phyloP scores from a whole-genome alignment of 2,797 vertebrate genomes.

The Bryconaethiops microstoma region DNA sequence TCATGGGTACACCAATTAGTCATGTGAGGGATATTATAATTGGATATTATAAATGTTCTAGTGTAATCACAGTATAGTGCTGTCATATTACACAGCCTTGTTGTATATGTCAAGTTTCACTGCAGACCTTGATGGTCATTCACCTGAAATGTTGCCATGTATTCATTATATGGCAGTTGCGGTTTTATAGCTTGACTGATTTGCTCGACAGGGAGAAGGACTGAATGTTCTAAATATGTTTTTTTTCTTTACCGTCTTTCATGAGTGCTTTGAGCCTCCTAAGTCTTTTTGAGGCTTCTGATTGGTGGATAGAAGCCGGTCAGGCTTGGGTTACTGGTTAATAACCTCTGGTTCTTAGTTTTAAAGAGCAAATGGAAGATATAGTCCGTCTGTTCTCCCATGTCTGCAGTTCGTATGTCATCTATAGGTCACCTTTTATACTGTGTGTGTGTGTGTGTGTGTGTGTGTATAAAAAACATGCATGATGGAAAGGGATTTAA shows the following conservation, averaged over 20 bases:
- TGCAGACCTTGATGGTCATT: background rate
- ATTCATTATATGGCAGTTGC: background rate
- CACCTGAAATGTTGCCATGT: background rate
- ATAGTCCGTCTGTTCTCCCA: constrained; percentile 2
- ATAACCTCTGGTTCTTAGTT: constrained; percentile 15
- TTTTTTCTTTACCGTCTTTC: constrained; percentile 5
- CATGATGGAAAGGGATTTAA: constrained; percentile 30
- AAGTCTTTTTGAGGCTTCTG: constrained; percentile 24
- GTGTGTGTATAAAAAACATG: constrained; percentile 13
- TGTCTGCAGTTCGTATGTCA: background rate
- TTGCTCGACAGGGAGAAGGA: constrained; percentile 1
- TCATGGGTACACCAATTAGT: background rate
- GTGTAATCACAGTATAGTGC: background rate
- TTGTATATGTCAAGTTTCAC: background rate
- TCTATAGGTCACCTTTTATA: constrained; percentile 25
- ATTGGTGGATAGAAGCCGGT: constrained; percentile 21
- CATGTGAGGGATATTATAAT: background rate
- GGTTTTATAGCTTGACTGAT: constrained; percentile 6
- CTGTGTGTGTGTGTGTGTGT: background rate
- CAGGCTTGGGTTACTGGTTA: constrained; percentile 34
- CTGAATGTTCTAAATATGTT: constrained; percentile 24
- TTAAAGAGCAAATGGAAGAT: constrained; percentile 14
- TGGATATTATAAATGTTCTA: too few species aligned
- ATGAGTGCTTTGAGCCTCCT: constrained; percentile 24
- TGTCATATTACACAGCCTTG: background rate